These are phyloP conservation scores for Stomorhina lunata DNA, from an alignment of 2,888 invertebrate genomes.

Conservation along the genomic window DNA sequence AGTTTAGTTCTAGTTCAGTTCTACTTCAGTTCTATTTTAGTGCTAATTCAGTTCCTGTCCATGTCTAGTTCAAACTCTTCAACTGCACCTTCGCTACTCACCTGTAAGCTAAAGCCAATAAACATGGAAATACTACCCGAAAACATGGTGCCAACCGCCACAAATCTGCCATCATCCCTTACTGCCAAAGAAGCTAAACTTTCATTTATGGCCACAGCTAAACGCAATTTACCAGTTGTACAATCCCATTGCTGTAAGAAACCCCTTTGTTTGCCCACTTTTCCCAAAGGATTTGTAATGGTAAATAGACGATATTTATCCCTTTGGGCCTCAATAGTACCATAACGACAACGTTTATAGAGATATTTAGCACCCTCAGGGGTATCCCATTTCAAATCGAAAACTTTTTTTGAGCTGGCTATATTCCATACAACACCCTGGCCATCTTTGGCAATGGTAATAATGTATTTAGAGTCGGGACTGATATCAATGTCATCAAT, in stretches of 20 bases:
- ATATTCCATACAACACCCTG: slow-evolving; percentile 90
- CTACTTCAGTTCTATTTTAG: too few relatives aligned
- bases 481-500: slow-evolving; percentile 97
- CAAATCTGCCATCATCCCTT: slow-evolving; percentile 94
- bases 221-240: slow-evolving; percentile 82
- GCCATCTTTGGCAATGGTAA: slow-evolving; percentile 94
- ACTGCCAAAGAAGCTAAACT: slow-evolving; percentile 91
- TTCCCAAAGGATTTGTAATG: slow-evolving; percentile 88
- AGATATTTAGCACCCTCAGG: slow-evolving; percentile 89
- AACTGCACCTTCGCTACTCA: slow-evolving; percentile 73
- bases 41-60: too few relatives aligned
- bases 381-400: slow-evolving; percentile 87
- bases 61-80: too few relatives aligned
- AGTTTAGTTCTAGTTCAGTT: too few relatives aligned
- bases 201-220: slow-evolving; percentile 85
- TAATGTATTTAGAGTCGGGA: slow-evolving; percentile 87
- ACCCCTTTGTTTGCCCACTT: slow-evolving; percentile 86
- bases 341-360: slow-evolving; percentile 91
- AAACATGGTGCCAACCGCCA: slow-evolving; percentile 96
- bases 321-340: slow-evolving; percentile 85
- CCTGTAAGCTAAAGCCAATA: slow-evolving; percentile 94
- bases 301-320: slow-evolving; percentile 86
- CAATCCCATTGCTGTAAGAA: slow-evolving; percentile 91
- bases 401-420: slow-evolving; percentile 83
- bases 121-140: slow-evolving; percentile 95